Conservation (phyloP, 2,888 invertebrate genomes). For the Agrochola lychnidis region DNA sequence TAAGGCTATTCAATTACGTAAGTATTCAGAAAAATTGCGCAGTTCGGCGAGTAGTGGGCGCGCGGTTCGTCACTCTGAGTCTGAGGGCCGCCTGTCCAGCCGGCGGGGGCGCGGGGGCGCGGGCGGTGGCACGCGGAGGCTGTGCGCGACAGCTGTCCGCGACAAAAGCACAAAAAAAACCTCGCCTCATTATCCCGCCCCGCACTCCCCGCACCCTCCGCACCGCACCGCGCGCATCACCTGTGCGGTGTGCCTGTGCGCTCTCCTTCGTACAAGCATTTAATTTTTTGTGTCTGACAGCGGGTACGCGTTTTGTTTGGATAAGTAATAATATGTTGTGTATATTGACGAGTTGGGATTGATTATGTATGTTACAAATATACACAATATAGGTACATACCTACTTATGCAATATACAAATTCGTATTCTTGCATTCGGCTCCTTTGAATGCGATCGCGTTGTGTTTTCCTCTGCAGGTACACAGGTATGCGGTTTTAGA, state of each 20-base stretch:
- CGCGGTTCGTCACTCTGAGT: background rate
- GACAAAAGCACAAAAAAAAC: conserved; percentile 58
- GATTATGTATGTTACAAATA: background rate
- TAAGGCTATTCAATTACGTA: background rate
- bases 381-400: background rate
- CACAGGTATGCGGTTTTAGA: too few relatives aligned
- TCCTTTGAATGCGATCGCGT: background rate
- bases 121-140: conserved; percentile 46
- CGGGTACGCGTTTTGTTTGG: conserved; percentile 22
- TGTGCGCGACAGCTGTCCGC: conserved; percentile 67
- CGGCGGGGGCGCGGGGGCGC: conserved; percentile 5
- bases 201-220: conserved; percentile 1
- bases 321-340: too few relatives aligned
- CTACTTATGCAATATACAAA: background rate
- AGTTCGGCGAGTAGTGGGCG: background rate
- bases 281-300: background rate
- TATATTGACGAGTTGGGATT: background rate
- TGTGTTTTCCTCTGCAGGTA: background rate
- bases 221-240: conserved; percentile 35
- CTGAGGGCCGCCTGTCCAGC: background rate
- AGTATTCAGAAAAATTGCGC: background rate
- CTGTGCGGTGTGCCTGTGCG: conserved; percentile 39
- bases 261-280: background rate
- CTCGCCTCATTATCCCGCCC: conserved; percentile 50
- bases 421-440: background rate